Percentiles rank a stretch among this genome's conserved stretches.
Evolutionary conservation across 2,113 vertebrate genomes (phyloP).

Genomic region (Tiliqua scincoides): DNA sequence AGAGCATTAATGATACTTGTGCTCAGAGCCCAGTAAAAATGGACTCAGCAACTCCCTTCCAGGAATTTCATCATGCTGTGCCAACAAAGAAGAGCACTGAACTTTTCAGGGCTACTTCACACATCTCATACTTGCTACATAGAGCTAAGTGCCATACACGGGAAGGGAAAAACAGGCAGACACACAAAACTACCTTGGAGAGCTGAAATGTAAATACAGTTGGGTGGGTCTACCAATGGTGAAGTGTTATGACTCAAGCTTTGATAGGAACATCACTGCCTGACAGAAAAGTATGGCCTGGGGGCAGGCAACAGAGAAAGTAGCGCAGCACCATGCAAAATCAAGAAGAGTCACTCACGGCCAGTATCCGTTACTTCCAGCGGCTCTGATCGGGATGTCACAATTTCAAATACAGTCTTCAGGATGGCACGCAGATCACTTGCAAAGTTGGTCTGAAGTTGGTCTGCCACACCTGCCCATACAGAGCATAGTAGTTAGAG

Average conservation of each 20-base stretch:
- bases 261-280: not conserved
- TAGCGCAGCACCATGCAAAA: rapidly evolving
- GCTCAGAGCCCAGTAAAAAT: not conserved
- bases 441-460: constrained; percentile 82
- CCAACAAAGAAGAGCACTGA: not conserved
- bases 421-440: constrained; percentile 76
- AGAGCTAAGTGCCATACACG: not conserved
- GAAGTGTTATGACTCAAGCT: not conserved
- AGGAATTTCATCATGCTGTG: not conserved
- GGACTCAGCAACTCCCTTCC: not conserved
- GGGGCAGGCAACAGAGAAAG: not conserved
- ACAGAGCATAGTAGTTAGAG: not conserved
- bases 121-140: not conserved
- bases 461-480: constrained; percentile 75
- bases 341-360: constrained; percentile 55
- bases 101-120: not conserved
- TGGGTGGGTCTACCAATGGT: not conserved
- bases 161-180: not conserved
- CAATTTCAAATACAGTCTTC: constrained; percentile 74
- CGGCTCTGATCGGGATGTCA: constrained; percentile 50
- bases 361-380: not conserved
- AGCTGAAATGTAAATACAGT: not conserved
- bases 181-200: not conserved
- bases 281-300: not conserved
- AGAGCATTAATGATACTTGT: not conserved